Evolutionary conservation across 2,797 vertebrate species (phyloP).

Genomic region (Pristis pectinata): DNA sequence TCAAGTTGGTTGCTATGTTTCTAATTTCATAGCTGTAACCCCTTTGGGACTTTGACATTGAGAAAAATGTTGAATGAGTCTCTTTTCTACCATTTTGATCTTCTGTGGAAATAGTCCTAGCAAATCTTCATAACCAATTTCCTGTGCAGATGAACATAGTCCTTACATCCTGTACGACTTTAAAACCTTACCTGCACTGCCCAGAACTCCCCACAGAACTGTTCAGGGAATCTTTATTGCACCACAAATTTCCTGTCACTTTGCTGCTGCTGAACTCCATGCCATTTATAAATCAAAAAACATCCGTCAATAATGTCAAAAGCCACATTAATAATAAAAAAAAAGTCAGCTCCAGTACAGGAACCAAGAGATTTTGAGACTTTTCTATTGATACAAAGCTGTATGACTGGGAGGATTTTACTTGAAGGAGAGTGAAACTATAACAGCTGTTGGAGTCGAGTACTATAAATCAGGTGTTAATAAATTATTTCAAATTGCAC

Average conservation of each 20-base stretch:
- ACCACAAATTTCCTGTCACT: neutral
- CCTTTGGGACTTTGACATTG: no score
- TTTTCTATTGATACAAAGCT: neutral
- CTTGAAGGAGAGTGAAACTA: neutral
- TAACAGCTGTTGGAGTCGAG: neutral
- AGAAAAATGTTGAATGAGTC: neutral
- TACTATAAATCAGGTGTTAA: neutral
- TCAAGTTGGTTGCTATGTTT: neutral
- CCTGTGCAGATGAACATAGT: neutral
- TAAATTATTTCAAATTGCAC: neutral
- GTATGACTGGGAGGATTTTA: neutral
- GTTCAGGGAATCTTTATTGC: neutral
- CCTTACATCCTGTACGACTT: neutral
- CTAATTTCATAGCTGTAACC: neutral
- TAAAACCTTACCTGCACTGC: neutral
- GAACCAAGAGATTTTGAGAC: neutral
- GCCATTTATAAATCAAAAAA: neutral
- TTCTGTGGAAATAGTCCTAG: neutral
- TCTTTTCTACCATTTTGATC: neutral
- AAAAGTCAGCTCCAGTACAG: neutral
- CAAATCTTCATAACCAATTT: neutral
- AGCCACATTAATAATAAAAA: neutral
- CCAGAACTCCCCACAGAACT: neutral
- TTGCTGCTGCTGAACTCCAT: neutral
- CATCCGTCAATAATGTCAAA: neutral